Conservation (phyloP, 2,888 invertebrate genomes). For the Monoplex corrugatus region DNA sequence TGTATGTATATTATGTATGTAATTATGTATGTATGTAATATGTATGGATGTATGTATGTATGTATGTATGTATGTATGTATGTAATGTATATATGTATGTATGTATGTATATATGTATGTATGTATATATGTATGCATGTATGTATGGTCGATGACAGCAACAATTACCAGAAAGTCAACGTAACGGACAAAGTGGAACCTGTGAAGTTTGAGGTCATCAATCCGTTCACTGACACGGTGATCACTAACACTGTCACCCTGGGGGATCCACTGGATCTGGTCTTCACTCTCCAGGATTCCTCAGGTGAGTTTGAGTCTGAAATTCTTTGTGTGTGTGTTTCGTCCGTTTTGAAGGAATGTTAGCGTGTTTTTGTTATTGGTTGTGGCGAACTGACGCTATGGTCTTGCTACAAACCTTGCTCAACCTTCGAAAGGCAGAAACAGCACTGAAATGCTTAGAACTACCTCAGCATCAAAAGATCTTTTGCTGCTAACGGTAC, state of each 20-base stretch:
- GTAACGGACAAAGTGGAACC: background rate
- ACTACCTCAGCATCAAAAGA: no score
- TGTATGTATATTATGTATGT: background rate
- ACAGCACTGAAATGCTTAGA: no score
- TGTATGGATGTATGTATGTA: background rate
- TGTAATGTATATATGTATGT: background rate
- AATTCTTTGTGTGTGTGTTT: no score
- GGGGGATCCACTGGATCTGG: constrained; percentile 28
- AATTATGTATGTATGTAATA: background rate
- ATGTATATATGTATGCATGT: background rate
- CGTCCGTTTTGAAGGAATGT: no score
- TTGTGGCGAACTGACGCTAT: no score
- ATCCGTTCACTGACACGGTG: background rate
- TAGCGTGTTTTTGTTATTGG: no score
- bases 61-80: constrained; percentile 14
- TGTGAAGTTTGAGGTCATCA: background rate
- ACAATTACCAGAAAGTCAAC: constrained; percentile 7
- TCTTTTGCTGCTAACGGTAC: no score
- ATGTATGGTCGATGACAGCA: background rate
- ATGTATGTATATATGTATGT: no score
- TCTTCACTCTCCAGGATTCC: constrained; percentile 14
- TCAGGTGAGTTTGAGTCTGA: constrained; percentile 2
- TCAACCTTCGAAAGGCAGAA: no score
- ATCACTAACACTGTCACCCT: constrained; percentile 6
- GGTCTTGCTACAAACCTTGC: no score